Percentiles rank a stretch among this genome's conserved stretches.
phyloP scores from a whole-genome alignment of 2,888 invertebrate genomes.

The Ochropacha duplaris region DNA sequence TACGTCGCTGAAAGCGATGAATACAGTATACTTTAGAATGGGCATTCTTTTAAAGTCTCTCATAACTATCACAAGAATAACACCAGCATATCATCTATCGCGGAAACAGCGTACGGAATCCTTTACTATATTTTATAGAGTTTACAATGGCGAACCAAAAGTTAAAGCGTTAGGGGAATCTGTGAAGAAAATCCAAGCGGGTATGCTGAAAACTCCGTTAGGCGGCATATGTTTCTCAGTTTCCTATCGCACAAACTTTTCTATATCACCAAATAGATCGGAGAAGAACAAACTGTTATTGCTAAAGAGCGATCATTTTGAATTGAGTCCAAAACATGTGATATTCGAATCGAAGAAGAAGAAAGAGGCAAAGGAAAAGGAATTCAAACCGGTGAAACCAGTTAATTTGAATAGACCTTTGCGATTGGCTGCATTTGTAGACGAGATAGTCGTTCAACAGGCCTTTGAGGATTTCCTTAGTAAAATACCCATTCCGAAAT shows the following conservation, averaged over 20 bases:
- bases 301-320: slow-evolving; percentile 97
- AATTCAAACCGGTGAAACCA: slow-evolving; percentile 45
- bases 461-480: slow-evolving; percentile 65
- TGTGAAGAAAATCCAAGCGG: slow-evolving; percentile 91
- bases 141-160: slow-evolving; percentile 91
- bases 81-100: slow-evolving; percentile 96
- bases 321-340: slow-evolving; percentile 87
- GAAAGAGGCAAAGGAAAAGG: slow-evolving; percentile 71
- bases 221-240: slow-evolving; percentile 93
- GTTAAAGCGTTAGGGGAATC: slow-evolving; percentile 90
- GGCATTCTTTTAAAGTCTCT: slow-evolving; percentile 95
- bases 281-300: slow-evolving; percentile 88
- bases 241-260: slow-evolving; percentile 95
- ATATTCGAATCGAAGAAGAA: slow-evolving; percentile 84
- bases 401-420: slow-evolving; percentile 88
- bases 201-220: slow-evolving; percentile 93
- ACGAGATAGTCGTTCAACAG: slow-evolving; percentile 63
- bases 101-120: slow-evolving; percentile 94
- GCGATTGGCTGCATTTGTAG: slow-evolving; percentile 90
- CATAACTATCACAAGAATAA: slow-evolving; percentile 94
- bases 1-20: slow-evolving; percentile 86
- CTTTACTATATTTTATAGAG: slow-evolving; percentile 95
- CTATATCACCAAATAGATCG: slow-evolving; percentile 92
- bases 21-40: slow-evolving; percentile 96
- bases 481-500: slow-evolving; percentile 64